phyloP scores from a whole-genome alignment of 2,888 invertebrate genomes.

The Terebella lapidaria region DNA sequence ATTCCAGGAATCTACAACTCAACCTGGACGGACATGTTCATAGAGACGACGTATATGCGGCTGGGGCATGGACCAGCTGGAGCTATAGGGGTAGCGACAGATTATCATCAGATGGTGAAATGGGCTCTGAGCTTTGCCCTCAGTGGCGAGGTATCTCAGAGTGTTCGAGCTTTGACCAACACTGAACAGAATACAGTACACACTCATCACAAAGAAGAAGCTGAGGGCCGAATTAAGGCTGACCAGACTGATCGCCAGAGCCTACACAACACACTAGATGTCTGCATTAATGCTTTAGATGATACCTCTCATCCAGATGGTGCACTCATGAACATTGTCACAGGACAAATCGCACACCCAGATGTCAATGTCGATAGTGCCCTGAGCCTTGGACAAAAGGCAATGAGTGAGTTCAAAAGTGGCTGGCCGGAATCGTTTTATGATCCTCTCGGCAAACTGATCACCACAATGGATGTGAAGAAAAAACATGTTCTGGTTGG shows the following conservation, averaged over 20 bases:
- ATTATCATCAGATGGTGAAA: slow-evolving; percentile 1
- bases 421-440: slow-evolving; percentile 7
- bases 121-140: neutral
- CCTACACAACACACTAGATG: slow-evolving; percentile 2
- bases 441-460: neutral
- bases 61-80: slow-evolving; percentile 7
- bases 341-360: slow-evolving; percentile 8
- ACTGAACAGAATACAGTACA: neutral
- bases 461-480: slow-evolving; percentile 6
- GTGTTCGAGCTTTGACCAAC: neutral
- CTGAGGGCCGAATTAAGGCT: neutral
- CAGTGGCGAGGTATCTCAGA: neutral
- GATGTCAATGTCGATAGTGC: slow-evolving; percentile 8
- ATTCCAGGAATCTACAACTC: slow-evolving; percentile 1
- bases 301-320: slow-evolving; percentile 9
- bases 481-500: slow-evolving; percentile 8
- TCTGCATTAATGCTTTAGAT: slow-evolving; percentile 11
- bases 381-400: slow-evolving; percentile 1
- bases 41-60: slow-evolving; percentile 9
- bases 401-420: neutral
- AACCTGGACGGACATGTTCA: slow-evolving; percentile 10
- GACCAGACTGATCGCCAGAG: neutral
- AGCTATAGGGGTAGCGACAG: neutral
- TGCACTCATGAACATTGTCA: slow-evolving; percentile 14
- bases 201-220: slow-evolving; percentile 6